phyloP scores from a whole-genome alignment of 2,888 invertebrate genomes.

The Cataglyphis rosenhaueri region DNA sequence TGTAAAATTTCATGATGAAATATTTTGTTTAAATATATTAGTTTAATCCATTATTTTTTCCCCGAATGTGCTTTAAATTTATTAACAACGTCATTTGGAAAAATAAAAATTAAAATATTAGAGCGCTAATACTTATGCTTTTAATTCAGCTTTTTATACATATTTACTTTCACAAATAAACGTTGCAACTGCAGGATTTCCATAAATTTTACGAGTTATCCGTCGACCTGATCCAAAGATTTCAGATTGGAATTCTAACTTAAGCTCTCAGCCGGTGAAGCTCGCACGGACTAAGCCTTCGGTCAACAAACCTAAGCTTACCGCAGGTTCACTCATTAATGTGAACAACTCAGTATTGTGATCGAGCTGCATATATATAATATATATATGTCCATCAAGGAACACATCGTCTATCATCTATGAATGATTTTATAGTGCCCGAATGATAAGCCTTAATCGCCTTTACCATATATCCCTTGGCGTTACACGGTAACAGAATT shows the following conservation, averaged over 20 bases:
- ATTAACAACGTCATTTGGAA: neutral
- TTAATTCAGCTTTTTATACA: neutral
- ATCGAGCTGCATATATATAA: slow-evolving; percentile 21
- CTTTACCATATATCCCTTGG: slow-evolving; percentile 43
- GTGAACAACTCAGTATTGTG: slow-evolving; percentile 46
- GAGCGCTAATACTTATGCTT: neutral
- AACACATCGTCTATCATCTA: slow-evolving; percentile 19
- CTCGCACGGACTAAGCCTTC: slow-evolving; percentile 24
- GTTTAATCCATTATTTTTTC: neutral
- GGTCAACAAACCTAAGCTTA: slow-evolving; percentile 16
- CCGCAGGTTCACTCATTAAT: slow-evolving; percentile 25
- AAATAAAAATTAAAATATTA: neutral
- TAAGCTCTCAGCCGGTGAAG: slow-evolving; percentile 34
- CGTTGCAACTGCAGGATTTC: neutral
- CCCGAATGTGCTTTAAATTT: neutral
- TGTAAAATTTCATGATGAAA: neutral
- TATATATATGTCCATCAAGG: slow-evolving; percentile 21
- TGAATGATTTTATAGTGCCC: slow-evolving; percentile 3
- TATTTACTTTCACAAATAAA: slow-evolving; percentile 21
- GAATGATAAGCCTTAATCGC: slow-evolving; percentile 47
- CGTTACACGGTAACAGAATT: slow-evolving; percentile 31
- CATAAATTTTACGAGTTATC: slow-evolving; percentile 38
- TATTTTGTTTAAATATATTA: neutral
- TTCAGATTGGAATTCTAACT: slow-evolving; percentile 38
- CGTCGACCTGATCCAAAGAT: slow-evolving; percentile 28